Evolutionary conservation across 2,888 invertebrate species (phyloP).

Genomic region (Phengaris arion): DNA sequence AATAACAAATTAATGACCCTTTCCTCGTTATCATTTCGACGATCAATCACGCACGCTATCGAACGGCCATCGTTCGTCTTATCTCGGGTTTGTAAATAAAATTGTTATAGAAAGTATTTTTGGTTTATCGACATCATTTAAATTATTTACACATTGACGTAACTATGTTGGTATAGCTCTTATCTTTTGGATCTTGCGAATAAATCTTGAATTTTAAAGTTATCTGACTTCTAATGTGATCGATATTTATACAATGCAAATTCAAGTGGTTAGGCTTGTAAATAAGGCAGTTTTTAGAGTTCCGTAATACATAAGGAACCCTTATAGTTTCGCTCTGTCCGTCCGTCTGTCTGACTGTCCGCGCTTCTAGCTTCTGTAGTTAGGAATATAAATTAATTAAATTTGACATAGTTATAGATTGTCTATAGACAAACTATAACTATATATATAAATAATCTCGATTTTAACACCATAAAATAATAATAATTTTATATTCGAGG

Average conservation of each 20-base stretch:
- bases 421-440: too few species aligned
- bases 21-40: slow-evolving; percentile 59
- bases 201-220: not conserved
- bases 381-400: too few species aligned
- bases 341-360: too few species aligned
- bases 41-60: slow-evolving; percentile 62
- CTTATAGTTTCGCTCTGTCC: too few species aligned
- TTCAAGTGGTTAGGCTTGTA: slow-evolving; percentile 2
- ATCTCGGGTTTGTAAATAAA: slow-evolving; percentile 42
- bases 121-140: slow-evolving; percentile 23
- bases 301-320: too few species aligned
- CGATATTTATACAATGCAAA: not conserved
- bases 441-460: too few species aligned
- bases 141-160: slow-evolving; percentile 19
- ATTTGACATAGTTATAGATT: too few species aligned
- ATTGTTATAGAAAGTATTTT: slow-evolving; percentile 27
- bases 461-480: too few species aligned
- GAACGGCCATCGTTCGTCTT: slow-evolving; percentile 47
- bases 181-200: slow-evolving; percentile 1
- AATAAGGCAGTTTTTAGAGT: not conserved
- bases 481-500: too few species aligned
- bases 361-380: too few species aligned
- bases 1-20: slow-evolving; percentile 69
- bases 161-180: slow-evolving; percentile 6
- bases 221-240: not conserved